phyloP scores from a whole-genome alignment of 2,113 vertebrate species.

The Alethe diademata region DNA sequence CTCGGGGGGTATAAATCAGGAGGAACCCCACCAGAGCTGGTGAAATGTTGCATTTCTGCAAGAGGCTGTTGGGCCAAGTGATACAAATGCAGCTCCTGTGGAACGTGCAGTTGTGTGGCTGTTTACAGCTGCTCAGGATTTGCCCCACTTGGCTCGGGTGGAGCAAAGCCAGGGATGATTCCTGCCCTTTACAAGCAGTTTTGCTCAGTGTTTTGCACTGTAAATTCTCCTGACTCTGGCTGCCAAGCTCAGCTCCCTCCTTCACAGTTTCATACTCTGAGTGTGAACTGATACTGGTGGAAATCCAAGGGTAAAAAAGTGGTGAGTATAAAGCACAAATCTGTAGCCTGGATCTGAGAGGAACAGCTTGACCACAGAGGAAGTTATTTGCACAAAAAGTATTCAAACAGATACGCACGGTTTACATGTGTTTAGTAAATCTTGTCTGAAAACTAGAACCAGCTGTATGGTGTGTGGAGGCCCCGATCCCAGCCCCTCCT shows the following conservation, averaged over 20 bases:
- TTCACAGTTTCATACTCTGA: slow-evolving; percentile 43
- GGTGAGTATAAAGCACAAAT: slow-evolving; percentile 15
- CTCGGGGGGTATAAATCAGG: neutral
- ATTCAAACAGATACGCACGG: slow-evolving; percentile 68
- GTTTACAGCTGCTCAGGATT: neutral
- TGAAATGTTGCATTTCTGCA: neutral
- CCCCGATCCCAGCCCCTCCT: slow-evolving; percentile 28
- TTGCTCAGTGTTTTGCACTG: neutral
- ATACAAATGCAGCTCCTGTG: neutral
- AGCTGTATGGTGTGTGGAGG: slow-evolving; percentile 55
- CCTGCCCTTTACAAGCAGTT: slow-evolving; percentile 4
- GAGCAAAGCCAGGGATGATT: slow-evolving; percentile 22
- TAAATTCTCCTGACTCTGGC: slow-evolving; percentile 31
- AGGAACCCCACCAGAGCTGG: neutral
- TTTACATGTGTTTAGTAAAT: slow-evolving; percentile 73
- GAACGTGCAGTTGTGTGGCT: neutral
- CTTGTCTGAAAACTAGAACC: slow-evolving; percentile 67
- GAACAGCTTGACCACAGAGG: slow-evolving; percentile 69
- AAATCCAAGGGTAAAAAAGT: slow-evolving; percentile 58
- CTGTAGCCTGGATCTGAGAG: slow-evolving; percentile 49
- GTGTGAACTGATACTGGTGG: slow-evolving; percentile 59
- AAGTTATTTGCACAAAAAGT: slow-evolving; percentile 68
- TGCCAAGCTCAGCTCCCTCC: slow-evolving; percentile 44
- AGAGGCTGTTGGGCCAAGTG: neutral
- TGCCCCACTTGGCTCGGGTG: neutral